Evolutionary conservation across 2,888 invertebrate genomes (phyloP).

Genomic region (Dasypogon diadema): DNA sequence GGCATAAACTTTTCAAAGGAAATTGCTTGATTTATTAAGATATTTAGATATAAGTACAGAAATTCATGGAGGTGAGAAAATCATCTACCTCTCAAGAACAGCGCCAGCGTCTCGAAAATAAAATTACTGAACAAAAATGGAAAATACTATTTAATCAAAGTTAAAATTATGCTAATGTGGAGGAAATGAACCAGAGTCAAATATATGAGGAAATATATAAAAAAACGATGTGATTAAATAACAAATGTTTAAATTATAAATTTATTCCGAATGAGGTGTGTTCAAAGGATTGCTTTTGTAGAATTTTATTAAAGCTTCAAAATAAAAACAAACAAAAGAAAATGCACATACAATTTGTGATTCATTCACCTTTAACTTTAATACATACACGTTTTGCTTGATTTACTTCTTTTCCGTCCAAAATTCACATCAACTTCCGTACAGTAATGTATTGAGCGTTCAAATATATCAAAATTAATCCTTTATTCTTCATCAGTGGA

Average conservation of each 20-base stretch:
- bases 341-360: constrained; percentile 29
- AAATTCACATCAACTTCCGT: not conserved
- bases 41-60: not conserved
- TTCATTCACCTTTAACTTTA: not conserved
- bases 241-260: constrained; percentile 4
- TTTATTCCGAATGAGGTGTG: constrained; percentile 24
- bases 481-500: not conserved
- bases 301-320: constrained; percentile 41
- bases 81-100: not conserved
- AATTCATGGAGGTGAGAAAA: not conserved
- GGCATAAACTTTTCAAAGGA: not conserved
- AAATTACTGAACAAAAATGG: constrained; percentile 25
- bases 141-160: constrained; percentile 4
- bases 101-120: constrained; percentile 20
- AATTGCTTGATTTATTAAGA: not conserved
- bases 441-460: not conserved
- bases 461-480: not conserved
- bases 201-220: not conserved
- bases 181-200: not conserved
- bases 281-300: constrained; percentile 41
- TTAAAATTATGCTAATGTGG: not conserved
- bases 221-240: constrained; percentile 10
- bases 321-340: constrained; percentile 2
- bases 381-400: not conserved
- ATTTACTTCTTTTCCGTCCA: constrained; percentile 36